Percentiles rank a stretch among this genome's conserved stretches.
Evolutionary conservation across 2,888 invertebrate species (phyloP).

Genomic region (Lottia gigantea): DNA sequence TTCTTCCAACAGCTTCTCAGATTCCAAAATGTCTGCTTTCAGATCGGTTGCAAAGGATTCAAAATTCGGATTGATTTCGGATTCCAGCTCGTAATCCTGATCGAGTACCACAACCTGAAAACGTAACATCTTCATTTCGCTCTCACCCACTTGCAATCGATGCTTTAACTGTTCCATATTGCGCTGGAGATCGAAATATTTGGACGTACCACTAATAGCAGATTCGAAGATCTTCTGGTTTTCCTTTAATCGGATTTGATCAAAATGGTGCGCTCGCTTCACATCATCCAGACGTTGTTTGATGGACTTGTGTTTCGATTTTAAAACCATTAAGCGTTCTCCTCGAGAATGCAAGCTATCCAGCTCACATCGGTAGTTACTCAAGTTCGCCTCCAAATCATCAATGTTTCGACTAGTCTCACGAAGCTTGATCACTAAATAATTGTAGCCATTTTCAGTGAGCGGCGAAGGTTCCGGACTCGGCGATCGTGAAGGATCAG

Average conservation of each 20-base stretch:
- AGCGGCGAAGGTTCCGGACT: background rate
- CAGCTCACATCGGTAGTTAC: conserved; percentile 35
- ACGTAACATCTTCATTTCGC: conserved; percentile 47
- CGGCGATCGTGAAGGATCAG: background rate
- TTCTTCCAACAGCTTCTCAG: conserved; percentile 12
- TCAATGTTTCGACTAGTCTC: conserved; percentile 33
- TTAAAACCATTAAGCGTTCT: conserved; percentile 28
- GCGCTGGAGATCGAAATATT: conserved; percentile 21
- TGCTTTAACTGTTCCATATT: background rate
- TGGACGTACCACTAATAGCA: conserved; percentile 19
- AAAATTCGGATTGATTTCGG: conserved; percentile 55
- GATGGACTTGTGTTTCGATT: conserved; percentile 21
- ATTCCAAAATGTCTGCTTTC: conserved; percentile 40
- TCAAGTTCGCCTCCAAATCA: conserved; percentile 35
- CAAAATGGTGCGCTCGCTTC: conserved; percentile 28
- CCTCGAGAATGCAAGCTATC: conserved; percentile 34
- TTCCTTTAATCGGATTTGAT: conserved; percentile 21
- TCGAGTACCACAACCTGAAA: conserved; percentile 50
- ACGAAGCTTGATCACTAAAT: conserved; percentile 25
- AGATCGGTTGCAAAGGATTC: conserved; percentile 53
- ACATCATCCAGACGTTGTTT: conserved; percentile 39
- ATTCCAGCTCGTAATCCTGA: conserved; percentile 54
- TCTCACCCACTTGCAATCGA: conserved; percentile 20
- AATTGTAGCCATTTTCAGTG: background rate
- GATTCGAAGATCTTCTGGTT: conserved; percentile 25